phyloP scores from a whole-genome alignment of 1,140 invertebrate genomes.

The Drosophila micromelanica region DNA sequence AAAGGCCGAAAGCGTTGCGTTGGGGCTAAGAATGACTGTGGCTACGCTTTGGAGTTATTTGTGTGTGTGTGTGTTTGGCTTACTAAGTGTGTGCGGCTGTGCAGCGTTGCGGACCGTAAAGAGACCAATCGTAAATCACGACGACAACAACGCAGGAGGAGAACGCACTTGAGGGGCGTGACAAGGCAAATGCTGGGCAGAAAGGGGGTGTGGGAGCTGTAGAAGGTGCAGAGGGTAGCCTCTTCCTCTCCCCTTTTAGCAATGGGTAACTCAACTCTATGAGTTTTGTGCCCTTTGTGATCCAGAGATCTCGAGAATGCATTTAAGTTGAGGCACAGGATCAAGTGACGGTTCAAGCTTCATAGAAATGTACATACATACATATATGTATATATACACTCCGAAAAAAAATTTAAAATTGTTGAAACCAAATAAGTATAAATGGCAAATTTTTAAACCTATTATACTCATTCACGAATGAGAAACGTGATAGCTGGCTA shows the following conservation, averaged over 20 bases:
- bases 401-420: too few species aligned
- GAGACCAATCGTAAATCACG: conserved; percentile 69
- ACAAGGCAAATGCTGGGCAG: neutral
- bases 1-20: conserved; percentile 33
- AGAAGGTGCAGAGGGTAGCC: neutral
- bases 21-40: conserved; percentile 17
- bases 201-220: neutral
- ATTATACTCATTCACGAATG: too few species aligned
- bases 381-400: conserved; percentile 18
- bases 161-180: conserved; percentile 49
- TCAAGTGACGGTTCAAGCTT: neutral
- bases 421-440: too few species aligned
- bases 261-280: conserved; percentile 22
- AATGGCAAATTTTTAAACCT: too few species aligned
- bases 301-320: conserved; percentile 23
- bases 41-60: conserved; percentile 1
- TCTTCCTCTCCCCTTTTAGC: too few species aligned
- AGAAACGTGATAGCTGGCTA: too few species aligned
- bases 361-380: conserved; percentile 6
- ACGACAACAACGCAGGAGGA: conserved; percentile 5
- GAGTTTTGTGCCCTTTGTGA: conserved; percentile 37
- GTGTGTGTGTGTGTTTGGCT: conserved; percentile 57
- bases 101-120: conserved; percentile 62
- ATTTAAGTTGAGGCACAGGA: conserved; percentile 37
- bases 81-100: conserved; percentile 66